Conservation (phyloP, 2,888 invertebrate species). For the Drosophila sordidula region DNA sequence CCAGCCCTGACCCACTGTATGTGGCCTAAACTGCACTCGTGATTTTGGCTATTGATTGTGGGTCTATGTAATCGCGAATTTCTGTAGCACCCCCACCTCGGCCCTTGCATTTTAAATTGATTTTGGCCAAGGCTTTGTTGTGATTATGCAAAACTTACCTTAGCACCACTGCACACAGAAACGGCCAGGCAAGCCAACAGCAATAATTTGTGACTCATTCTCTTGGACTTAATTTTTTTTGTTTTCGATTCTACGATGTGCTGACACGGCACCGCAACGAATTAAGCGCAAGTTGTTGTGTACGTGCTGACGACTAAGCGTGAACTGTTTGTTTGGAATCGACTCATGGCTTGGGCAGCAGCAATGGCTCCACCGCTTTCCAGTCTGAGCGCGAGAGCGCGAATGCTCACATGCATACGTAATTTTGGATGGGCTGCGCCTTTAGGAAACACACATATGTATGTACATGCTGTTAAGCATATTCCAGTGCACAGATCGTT, state of each 20-base stretch:
- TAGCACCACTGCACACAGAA: conserved; percentile 63
- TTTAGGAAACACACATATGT: conserved; percentile 2
- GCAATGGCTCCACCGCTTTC: conserved; percentile 39
- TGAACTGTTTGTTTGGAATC: conserved; percentile 55
- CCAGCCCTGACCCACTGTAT: conserved; percentile 54
- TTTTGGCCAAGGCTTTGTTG: conserved; percentile 22
- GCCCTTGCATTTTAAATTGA: conserved; percentile 29
- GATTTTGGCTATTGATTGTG: conserved; percentile 5
- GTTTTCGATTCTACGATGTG: conserved; percentile 14
- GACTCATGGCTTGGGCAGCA: conserved; percentile 15
- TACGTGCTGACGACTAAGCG: conserved; percentile 58
- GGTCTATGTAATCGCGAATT: neutral
- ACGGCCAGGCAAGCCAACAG: conserved; percentile 60
- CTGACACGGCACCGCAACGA: conserved; percentile 13
- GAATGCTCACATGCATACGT: conserved; percentile 34
- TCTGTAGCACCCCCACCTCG: neutral
- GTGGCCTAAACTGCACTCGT: conserved; percentile 13
- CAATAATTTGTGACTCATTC: conserved; percentile 70
- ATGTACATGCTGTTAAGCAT: conserved; percentile 5
- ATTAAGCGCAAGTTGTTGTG: conserved; percentile 47
- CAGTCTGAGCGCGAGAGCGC: conserved; percentile 51
- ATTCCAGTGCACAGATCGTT: conserved; percentile 48
- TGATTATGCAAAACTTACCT: conserved; percentile 60
- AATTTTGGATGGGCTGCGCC: conserved; percentile 32
- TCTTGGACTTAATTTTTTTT: conserved; percentile 35